Base-by-base conservation (phyloP, 2,888 invertebrate genomes). In the Eubasilissa splendida region DNA sequence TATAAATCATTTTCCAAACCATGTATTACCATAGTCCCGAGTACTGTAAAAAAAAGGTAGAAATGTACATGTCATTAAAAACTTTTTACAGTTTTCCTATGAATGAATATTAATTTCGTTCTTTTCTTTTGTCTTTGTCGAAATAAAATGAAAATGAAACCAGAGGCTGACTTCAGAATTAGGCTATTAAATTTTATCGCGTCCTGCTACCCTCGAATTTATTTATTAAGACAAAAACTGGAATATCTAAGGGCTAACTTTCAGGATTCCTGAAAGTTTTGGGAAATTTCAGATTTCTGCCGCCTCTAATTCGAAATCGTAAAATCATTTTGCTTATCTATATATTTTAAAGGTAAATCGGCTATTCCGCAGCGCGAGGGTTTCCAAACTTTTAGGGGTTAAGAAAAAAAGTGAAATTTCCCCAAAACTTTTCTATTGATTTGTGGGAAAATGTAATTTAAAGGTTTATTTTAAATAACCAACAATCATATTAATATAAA, bases 141-240 rank as follows among this genome's bases (percentile, higher is more conserved):
- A 12, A 14, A 63, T 63, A 63, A 63, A 63, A 63, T 33, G 63
- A 63, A 63, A 63, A 63, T 63, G 63, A 63, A 63, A 63, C 63
- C 33, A 33, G 63, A 42, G 42, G 63, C 31, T 63, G 63, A 63
- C 63, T 63, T 63, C 33, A 22, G 63, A 31, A 63, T 63, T 31
- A 63, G 31, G 63, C 22, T 10, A 33, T 63, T 63, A 63, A 63
- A 63, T 63, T 63, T 63, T 31, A 63, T 63, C 22, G 33, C 12
- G 1, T 63, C 33, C 42, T 12, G n/a, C 11, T 33, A 63, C 33
- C 63, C 59, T 50, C 58, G 76, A 76, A 76, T 65, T 52, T 76
- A 76, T 76, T 76, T 76, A 76, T 76, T 76, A 53, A 76, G 76
- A 76, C 60, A 76, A 76, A 76, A 76, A 63, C 33, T 63, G 31